Evolutionary conservation across 2,113 vertebrate genomes (phyloP).

Genomic region (Plecotus auritus): DNA sequence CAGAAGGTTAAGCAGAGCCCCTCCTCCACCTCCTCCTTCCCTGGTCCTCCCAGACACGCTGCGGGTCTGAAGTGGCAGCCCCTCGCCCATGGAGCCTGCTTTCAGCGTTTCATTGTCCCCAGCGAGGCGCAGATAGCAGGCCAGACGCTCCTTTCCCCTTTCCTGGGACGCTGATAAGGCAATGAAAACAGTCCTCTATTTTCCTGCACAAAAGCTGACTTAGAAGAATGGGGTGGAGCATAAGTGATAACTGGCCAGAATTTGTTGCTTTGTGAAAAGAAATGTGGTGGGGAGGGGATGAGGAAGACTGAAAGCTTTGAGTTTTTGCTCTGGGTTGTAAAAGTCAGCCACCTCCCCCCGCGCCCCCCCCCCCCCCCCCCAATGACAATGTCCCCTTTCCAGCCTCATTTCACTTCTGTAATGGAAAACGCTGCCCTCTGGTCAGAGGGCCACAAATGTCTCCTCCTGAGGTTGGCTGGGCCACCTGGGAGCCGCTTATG

Average conservation of each 20-base stretch:
- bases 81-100: constrained; percentile 69
- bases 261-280: constrained; percentile 56
- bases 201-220: constrained; percentile 66
- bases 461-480: not conserved
- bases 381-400: not conserved
- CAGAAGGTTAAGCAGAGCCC: constrained; percentile 72
- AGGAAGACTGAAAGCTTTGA: not conserved
- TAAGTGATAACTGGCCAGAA: constrained; percentile 59
- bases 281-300: not conserved
- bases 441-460: not conserved
- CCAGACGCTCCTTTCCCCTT: constrained; percentile 81
- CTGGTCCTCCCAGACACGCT: constrained; percentile 66
- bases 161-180: constrained; percentile 82
- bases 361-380: not conserved
- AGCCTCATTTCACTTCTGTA: not conserved
- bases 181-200: constrained; percentile 78
- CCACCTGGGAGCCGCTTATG: not conserved
- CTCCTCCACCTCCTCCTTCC: constrained; percentile 73
- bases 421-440: not conserved
- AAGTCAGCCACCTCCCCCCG: not conserved
- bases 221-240: constrained; percentile 70
- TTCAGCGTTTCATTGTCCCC: constrained; percentile 79
- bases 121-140: constrained; percentile 78
- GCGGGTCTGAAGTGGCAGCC: constrained; percentile 47
- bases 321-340: not conserved